phyloP scores from a whole-genome alignment of 2,888 invertebrate genomes.

The Coronaproctus castanopsis region DNA sequence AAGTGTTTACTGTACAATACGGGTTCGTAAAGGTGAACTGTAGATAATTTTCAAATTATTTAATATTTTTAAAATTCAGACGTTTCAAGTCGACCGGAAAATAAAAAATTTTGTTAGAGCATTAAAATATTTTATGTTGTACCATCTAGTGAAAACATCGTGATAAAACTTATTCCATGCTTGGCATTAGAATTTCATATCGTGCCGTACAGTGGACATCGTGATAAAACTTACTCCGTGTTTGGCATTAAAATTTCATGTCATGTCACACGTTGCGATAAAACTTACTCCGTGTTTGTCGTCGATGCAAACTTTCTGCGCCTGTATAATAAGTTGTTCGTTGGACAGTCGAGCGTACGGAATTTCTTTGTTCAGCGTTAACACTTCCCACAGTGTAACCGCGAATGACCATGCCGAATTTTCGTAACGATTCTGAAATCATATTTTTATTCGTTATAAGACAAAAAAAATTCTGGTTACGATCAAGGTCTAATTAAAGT shows the following conservation, averaged over 20 bases:
- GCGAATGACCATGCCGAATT: constrained; percentile 43
- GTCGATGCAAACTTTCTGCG: constrained; percentile 43
- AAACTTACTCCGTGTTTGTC: constrained; percentile 35
- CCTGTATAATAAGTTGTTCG: constrained; percentile 40
- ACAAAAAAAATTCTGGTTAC: background rate
- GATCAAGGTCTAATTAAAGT: background rate
- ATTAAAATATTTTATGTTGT: background rate
- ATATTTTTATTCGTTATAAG: constrained; percentile 10
- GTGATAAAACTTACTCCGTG: background rate
- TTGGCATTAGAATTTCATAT: too few species aligned
- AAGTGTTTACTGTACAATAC: too few species aligned
- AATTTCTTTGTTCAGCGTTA: constrained; percentile 37
- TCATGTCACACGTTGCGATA: background rate
- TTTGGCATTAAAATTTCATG: too few species aligned
- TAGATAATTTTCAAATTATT: too few species aligned
- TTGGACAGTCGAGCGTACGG: constrained; percentile 39
- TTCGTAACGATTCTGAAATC: too few species aligned
- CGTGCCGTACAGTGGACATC: background rate
- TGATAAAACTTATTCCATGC: background rate
- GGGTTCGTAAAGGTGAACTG: too few species aligned
- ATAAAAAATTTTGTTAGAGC: too few species aligned
- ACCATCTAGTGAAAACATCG: background rate
- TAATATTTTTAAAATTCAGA: too few species aligned
- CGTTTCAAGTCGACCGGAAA: too few species aligned
- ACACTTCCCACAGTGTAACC: constrained; percentile 42